Evolutionary conservation across 2,113 vertebrate genomes (phyloP), one percentile per base, ranked within the genome.

Genomic region (Centropristis striata): DNA sequence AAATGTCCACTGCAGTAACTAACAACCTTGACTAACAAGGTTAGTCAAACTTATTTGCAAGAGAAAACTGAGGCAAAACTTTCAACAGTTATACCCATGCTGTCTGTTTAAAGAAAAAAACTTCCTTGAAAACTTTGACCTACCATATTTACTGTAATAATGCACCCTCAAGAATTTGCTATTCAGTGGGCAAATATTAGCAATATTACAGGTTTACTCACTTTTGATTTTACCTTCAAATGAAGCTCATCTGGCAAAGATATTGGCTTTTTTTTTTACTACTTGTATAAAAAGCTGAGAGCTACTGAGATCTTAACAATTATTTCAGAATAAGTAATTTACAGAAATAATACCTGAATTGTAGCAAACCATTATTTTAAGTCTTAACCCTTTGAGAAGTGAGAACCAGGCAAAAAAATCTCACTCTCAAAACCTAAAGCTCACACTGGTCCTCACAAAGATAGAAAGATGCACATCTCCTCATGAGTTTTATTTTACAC

Each of bases 401-500:
- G 53, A 46, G 20, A 71, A 57, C 8, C 39, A 44, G 8, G 1
- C 27, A 50, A 60, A 20, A 15, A 4, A 49, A 25, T 37, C 25
- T 53, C 27, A 46, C 20, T 41, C 20, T 14, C n/a, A 41, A 15
- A 4, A 25, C 6, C 1, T 42, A 11, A 63, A 57, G 16, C 39
- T 49, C n/a, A 15, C 32, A 25, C 15, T 21, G 12, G 10, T 58
- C 37, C 37, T n/a, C 51, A 47, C 32, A 32, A 41, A 60, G 25
- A 49, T 14, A 61, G 36, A 51, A 53, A 68, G 21, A 28, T 12
- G 25, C 57, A 61, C 51, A 42, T 71, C n/a, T 47, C 8, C 39
- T 58, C 18, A 50, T 21, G 8, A 53, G 16, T 55, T 75, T 71
- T 32, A 61, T 67, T 85, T 75, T 32, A 50, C 47, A 20, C 47